Conservation (phyloP, 2,797 vertebrate species). For the Melanogrammus aeglefinus region DNA sequence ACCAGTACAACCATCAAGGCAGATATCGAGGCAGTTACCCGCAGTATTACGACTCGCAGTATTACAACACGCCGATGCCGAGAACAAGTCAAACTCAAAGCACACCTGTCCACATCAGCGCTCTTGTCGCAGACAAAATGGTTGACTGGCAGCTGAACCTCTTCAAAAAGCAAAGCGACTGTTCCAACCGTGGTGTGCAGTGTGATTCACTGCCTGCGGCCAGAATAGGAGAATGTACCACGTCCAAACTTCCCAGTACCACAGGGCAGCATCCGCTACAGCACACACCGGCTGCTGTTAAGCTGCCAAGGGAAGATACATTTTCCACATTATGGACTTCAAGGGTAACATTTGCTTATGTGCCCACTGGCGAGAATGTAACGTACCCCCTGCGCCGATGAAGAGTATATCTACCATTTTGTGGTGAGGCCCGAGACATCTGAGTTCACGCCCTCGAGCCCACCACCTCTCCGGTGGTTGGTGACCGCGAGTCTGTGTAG, state of each 20-base stretch:
- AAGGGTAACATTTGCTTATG: constrained; percentile 38
- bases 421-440: no score
- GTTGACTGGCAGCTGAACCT: constrained; percentile 48
- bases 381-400: constrained; percentile 68
- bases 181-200: constrained; percentile 36
- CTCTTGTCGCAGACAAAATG: constrained; percentile 35
- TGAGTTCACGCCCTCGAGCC: no score
- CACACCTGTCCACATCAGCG: constrained; percentile 58
- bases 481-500: no score
- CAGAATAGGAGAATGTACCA: constrained; percentile 54
- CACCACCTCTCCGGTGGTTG: no score
- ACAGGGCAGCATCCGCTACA: constrained; percentile 48
- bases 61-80: no score
- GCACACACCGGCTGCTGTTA: constrained; percentile 67
- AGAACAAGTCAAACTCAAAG: background rate
- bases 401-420: constrained; percentile 57
- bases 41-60: background rate
- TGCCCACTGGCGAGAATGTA: constrained; percentile 31
- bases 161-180: constrained; percentile 44
- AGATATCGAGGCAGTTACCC: no score
- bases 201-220: constrained; percentile 56
- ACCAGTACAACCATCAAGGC: no score
- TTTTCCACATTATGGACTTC: constrained; percentile 70
- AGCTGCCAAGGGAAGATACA: constrained; percentile 54
- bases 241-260: background rate